phyloP scores from a whole-genome alignment of 2,888 invertebrate species.

The Idaea straminata region DNA sequence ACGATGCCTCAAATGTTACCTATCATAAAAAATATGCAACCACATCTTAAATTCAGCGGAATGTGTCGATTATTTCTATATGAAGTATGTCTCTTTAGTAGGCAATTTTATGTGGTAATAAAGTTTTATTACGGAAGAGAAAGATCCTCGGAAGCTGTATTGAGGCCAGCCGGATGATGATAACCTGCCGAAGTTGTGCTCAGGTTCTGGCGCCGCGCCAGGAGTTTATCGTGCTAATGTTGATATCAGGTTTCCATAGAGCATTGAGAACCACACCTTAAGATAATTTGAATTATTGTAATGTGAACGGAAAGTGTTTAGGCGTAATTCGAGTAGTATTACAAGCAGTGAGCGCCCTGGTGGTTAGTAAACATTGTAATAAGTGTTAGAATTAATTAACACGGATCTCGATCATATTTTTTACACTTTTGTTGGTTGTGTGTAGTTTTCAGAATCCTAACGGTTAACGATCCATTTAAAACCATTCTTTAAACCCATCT shows the following conservation, averaged over 20 bases:
- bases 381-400: not conserved
- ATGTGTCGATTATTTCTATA: slow-evolving; percentile 56
- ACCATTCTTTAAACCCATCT: too few relatives aligned
- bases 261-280: slow-evolving; percentile 36
- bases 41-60: slow-evolving; percentile 31
- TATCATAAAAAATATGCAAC: slow-evolving; percentile 37
- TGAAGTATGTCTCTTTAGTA: slow-evolving; percentile 56
- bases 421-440: not conserved
- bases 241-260: slow-evolving; percentile 38
- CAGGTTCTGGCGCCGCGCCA: slow-evolving; percentile 59
- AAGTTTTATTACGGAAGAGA: slow-evolving; percentile 62
- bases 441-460: slow-evolving; percentile 22
- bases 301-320: slow-evolving; percentile 1
- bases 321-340: not conserved
- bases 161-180: slow-evolving; percentile 64
- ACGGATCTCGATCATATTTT: not conserved
- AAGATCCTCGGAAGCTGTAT: slow-evolving; percentile 56
- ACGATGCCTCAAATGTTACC: not conserved
- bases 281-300: slow-evolving; percentile 35
- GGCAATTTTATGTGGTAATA: slow-evolving; percentile 57
- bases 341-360: not conserved
- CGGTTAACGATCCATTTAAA: slow-evolving; percentile 11
- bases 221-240: slow-evolving; percentile 30
- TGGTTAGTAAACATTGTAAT: not conserved
- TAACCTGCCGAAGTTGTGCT: slow-evolving; percentile 64